Evolutionary conservation across 2,888 invertebrate genomes (phyloP).

Genomic region (Synanthedon tipuliformis): DNA sequence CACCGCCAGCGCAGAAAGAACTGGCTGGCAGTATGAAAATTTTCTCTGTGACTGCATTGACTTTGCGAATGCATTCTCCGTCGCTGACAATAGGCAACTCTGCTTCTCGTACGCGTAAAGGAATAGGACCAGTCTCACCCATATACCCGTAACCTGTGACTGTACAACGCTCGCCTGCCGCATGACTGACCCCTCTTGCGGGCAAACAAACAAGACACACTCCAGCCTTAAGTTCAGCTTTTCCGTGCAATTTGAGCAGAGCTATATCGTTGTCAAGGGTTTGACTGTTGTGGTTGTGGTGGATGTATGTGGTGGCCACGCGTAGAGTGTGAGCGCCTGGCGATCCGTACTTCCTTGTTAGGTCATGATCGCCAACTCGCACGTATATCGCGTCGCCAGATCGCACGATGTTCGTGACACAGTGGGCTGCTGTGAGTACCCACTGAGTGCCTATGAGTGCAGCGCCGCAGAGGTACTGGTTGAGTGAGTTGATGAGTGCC

Average conservation of each 20-base stretch:
- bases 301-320: conserved; percentile 93
- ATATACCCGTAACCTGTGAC: conserved; percentile 96
- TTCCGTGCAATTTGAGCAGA: conserved; percentile 86
- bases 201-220: conserved; percentile 87
- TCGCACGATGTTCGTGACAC: conserved; percentile 93
- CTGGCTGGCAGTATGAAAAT: conserved; percentile 93
- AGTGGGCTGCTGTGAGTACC: conserved; percentile 94
- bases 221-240: conserved; percentile 82
- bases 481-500: conserved; percentile 90
- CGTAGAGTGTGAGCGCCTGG: conserved; percentile 91
- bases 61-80: conserved; percentile 90
- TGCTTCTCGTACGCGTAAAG: conserved; percentile 88
- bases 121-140: conserved; percentile 96
- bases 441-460: conserved; percentile 94
- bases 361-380: conserved; percentile 91
- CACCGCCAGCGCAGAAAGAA: conserved; percentile 94
- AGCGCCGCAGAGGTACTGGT: conserved; percentile 94
- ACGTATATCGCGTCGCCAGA: conserved; percentile 95
- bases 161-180: conserved; percentile 90
- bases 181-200: conserved; percentile 87
- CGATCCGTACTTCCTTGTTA: conserved; percentile 90
- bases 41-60: conserved; percentile 94
- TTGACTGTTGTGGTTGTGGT: conserved; percentile 95
- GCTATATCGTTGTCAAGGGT: conserved; percentile 96
- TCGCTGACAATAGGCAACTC: conserved; percentile 94